These are phyloP conservation scores for Pelochelys cantorii DNA, from an alignment of 2,797 vertebrate species.

Conservation along the genomic window DNA sequence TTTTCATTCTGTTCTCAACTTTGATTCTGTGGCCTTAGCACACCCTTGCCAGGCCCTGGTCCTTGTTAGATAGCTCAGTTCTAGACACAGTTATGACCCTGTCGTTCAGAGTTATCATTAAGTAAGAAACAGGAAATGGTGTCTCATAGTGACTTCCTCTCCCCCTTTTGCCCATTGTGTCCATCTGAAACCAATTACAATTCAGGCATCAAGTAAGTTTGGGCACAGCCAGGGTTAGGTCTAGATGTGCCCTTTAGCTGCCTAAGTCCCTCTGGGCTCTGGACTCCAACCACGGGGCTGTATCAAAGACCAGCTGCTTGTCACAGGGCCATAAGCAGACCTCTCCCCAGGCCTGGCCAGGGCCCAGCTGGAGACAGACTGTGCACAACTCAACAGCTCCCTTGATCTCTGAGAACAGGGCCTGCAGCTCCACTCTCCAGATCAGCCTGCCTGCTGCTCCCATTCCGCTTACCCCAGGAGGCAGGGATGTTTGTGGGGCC, in stretches of 20 bases:
- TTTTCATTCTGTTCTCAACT: not conserved
- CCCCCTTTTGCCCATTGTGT: not conserved
- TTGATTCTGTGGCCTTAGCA: not conserved
- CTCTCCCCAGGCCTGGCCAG: rapidly evolving
- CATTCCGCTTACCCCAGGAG: not conserved
- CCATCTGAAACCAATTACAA: not conserved
- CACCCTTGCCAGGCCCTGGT: not conserved
- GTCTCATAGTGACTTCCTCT: not conserved
- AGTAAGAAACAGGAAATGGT: not conserved
- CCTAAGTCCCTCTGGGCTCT: not conserved
- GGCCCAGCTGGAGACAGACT: not conserved
- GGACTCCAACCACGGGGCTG: not conserved
- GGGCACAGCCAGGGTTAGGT: not conserved
- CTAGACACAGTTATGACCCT: not conserved
- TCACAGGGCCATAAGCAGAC: not conserved
- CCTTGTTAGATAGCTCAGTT: not conserved
- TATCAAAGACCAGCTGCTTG: not conserved
- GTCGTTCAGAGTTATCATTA: not conserved
- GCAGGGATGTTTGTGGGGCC: not conserved
- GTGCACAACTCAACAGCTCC: not conserved
- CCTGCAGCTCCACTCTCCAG: not conserved
- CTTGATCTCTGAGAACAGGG: not conserved
- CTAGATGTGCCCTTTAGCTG: not conserved
- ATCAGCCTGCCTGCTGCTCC: not conserved
- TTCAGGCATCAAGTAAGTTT: not conserved